Base-by-base conservation (phyloP, 2,113 vertebrate species). In the Macquaria ambigua region DNA sequence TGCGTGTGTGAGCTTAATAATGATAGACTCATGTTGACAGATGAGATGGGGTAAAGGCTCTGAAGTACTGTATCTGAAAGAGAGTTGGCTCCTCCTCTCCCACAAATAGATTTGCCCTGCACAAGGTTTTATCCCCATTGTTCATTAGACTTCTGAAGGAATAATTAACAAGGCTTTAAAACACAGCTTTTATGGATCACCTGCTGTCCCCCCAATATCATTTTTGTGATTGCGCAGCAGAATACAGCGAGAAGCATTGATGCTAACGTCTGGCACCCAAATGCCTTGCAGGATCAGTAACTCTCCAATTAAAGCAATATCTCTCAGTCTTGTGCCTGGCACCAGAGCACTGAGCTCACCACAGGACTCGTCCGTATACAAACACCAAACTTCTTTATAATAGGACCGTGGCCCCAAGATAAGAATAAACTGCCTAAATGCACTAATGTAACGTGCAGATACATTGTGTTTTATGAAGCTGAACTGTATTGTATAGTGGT, bases 131-230 rank as follows among this genome's bases (percentile, higher is more conserved):
- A 93, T 94, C 89, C 92, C 88, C 85, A 90, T 94, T 95, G 94
- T 96, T 96, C 95, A 95, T 96, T 95, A 95, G 93, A 93, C 93
- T 94, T 95, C 94, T 95, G 93, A 94, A 95, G 88, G 92, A 96
- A 95, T 96, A 95, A 96, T 96, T 96, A 96, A 96, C 94, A 95
- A 95, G 95, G 95, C 94, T 95, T 96, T 96, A 96, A 96, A 96
- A 93, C 91, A 92, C 92, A 90, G 92, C 90, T 94, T 96, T 96
- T 96, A 96, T 96, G 94, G 95, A 95, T 96, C 95, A 96, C 95
- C 96, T 96, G 95, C 96, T 96, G 95, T 96, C 94, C 94, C 93
- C 89, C 91, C 91, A 90, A 95, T 96, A 96, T 96, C 87, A 95
- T 95, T 96, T 96, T 96, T 96, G 94, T 95, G 95, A 95, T 95